A percentile compares a stretch with the other conserved stretches of the same genome.
Conservation (phyloP, 2,113 vertebrate species). For the Fregata magnificens region DNA sequence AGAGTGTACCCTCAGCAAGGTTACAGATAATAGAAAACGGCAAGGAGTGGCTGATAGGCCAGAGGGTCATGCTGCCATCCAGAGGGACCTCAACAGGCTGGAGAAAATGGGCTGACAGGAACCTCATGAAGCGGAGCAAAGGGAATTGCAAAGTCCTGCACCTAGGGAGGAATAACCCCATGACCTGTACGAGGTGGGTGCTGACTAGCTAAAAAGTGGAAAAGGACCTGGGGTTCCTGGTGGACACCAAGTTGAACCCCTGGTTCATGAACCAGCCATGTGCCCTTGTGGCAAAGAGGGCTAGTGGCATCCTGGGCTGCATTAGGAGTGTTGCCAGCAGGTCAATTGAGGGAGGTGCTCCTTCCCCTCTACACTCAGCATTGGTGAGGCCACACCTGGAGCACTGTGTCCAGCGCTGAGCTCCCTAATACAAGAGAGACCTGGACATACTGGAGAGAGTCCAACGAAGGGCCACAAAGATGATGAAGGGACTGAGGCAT, state of each 20-base stretch:
- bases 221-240: neutral
- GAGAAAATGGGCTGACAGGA: neutral
- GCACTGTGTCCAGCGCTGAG: neutral
- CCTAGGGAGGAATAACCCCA: neutral
- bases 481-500: neutral
- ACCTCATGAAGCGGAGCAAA: neutral
- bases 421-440: neutral
- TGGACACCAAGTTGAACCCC: neutral
- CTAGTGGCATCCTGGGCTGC: neutral
- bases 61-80: no score
- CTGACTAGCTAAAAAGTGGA: neutral
- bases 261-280: neutral
- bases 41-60: neutral
- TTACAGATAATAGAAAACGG: neutral
- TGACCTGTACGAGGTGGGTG: neutral
- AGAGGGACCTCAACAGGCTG: neutral
- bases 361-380: neutral
- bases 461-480: neutral
- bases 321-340: neutral
- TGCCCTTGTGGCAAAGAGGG: neutral
- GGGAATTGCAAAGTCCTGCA: neutral
- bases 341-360: neutral
- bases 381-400: neutral
- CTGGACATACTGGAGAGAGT: neutral
- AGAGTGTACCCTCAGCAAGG: neutral